These are phyloP conservation scores for Periophthalmus modestus DNA, from an alignment of 2,113 vertebrate species.

Conservation along the genomic window DNA sequence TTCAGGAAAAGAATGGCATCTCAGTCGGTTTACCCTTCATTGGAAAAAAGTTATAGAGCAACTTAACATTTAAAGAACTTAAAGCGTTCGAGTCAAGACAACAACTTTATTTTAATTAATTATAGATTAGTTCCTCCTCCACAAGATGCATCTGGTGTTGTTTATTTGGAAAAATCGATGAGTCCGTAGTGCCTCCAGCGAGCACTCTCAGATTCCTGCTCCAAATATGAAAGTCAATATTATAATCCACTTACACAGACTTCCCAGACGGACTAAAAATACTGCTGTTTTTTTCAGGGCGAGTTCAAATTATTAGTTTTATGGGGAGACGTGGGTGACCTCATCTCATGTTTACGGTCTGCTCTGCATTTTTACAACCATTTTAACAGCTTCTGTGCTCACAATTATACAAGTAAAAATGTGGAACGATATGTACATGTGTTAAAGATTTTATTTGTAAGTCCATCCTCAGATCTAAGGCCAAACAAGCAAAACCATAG, in stretches of 20 bases:
- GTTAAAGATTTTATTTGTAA: no score
- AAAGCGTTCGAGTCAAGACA: not conserved
- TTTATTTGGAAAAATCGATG: constrained; percentile 59
- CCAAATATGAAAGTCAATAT: constrained; percentile 61
- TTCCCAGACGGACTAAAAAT: constrained; percentile 26
- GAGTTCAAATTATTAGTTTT: constrained; percentile 7
- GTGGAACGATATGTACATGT: not conserved
- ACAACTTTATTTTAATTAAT: not conserved
- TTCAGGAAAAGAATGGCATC: not conserved
- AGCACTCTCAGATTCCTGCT: constrained; percentile 51
- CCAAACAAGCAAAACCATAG: no score
- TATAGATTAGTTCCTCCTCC: constrained; percentile 1
- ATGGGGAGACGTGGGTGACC: not conserved
- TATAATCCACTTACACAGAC: constrained; percentile 40
- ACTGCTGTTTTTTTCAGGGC: constrained; percentile 8
- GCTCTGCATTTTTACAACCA: constrained; percentile 26
- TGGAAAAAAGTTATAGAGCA: no score
- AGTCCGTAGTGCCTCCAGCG: constrained; percentile 27
- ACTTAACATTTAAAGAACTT: no score
- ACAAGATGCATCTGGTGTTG: constrained; percentile 27
- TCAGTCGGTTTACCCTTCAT: not conserved
- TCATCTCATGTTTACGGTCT: constrained; percentile 36
- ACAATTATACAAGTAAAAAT: not conserved
- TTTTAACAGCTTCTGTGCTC: constrained; percentile 15
- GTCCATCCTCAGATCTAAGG: no score